Evolutionary conservation across 2,888 invertebrate genomes (phyloP).

Genomic region (Drosophila pegasa): DNA sequence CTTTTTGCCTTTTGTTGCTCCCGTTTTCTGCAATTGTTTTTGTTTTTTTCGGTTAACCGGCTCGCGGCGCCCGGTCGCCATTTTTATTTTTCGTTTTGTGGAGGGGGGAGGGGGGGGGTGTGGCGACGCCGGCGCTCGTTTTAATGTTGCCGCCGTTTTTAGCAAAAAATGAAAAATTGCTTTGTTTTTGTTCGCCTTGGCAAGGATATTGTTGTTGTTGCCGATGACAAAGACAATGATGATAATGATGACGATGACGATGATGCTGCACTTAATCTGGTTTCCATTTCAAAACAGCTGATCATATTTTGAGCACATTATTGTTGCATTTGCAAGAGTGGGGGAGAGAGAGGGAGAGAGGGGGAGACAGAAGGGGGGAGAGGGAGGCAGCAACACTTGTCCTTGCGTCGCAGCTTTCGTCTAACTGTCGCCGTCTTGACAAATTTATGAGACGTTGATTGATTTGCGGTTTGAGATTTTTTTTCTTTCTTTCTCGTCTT

Average conservation of each 20-base stretch:
- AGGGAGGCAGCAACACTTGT: neutral
- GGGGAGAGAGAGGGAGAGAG: neutral
- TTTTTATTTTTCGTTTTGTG: too few relatives aligned
- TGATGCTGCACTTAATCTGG: conserved; percentile 70
- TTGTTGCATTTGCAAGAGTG: neutral
- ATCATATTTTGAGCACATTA: conserved; percentile 33
- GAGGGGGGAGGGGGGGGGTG: too few relatives aligned
- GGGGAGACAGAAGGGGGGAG: neutral
- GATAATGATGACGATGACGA: conserved; percentile 51
- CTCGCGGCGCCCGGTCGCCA: conserved; percentile 57
- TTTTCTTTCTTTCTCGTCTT: conserved; percentile 2
- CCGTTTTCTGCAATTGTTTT: conserved; percentile 18
- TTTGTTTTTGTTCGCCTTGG: conserved; percentile 52
- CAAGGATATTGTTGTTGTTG: conserved; percentile 35
- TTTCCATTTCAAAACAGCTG: conserved; percentile 68
- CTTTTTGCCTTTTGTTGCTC: conserved; percentile 29
- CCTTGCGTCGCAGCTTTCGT: conserved; percentile 37
- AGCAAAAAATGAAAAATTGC: conserved; percentile 80
- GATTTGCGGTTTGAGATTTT: conserved; percentile 70
- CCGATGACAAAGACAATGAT: conserved; percentile 41
- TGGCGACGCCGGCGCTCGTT: conserved; percentile 60
- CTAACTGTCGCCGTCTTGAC: conserved; percentile 68
- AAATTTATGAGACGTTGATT: conserved; percentile 82
- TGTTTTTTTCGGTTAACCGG: conserved; percentile 47
- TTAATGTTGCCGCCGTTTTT: conserved; percentile 76